Base-by-base conservation (phyloP, 92 coral and sea anemone species). In the Actinernus sp. region DNA sequence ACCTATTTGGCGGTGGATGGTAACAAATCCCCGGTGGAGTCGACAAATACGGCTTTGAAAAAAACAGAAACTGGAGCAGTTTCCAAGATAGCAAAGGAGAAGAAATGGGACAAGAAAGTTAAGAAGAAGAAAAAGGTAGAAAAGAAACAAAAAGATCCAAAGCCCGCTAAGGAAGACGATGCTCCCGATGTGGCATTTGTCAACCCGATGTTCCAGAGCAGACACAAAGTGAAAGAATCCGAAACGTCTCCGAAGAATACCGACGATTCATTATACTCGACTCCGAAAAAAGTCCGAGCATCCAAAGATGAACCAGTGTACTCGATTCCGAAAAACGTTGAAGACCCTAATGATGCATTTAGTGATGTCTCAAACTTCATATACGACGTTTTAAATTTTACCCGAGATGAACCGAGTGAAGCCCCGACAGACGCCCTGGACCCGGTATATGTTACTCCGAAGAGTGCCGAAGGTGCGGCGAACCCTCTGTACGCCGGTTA, bases 181-280 rank as follows among this genome's bases (percentile, higher is more conserved):
- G 44, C 25, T 20, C 76, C 64, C 5, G 55, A 68, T 17, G 29
- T 68, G n/a, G 37, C 76, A 1, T 24, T 49, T 5, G 64, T 28
- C 7, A 68, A 68, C 24, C 76, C 76, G 47, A 68, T 68, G 76
- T 68, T 68, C 33, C 50, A 40, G 28, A 68, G 19, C 22, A 63
- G 76, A 19, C 51, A 24, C 30, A 55, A 40, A 18, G 30, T 45
- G 20, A 65, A 19, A 31, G 59, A 65, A 8, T 31, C 65, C 0
- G 40, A 32, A 22, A 13, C 29, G 13, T 11, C 49, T 1, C 48
- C 39, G 47, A 40, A 21, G 1, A 19, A 18, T 4, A 8, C 65
- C n/a, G 26, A 58, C 16, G 46, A 58, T 11, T 7, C 7, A 7
- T 14, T 36, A 7, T 36, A 36, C 14, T 7, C 41, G 41, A 36